These are phyloP conservation scores for Drosophila lutescens DNA, from an alignment of 2,888 invertebrate species.

Conservation along the genomic window DNA sequence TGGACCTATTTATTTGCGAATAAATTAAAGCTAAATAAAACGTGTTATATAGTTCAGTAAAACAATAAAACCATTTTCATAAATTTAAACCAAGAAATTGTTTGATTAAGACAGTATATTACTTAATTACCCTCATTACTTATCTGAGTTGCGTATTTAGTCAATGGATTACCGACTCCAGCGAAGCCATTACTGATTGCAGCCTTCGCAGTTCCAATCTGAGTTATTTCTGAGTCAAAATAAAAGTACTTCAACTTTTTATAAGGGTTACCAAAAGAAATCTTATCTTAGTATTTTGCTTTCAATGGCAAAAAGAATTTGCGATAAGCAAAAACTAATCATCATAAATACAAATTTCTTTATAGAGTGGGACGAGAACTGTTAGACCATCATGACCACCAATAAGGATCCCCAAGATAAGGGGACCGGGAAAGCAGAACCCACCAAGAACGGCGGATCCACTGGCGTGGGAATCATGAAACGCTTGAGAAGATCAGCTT, in stretches of 20 bases:
- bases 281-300: slow-evolving; percentile 20
- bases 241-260: slow-evolving; percentile 9
- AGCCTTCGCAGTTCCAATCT: background rate
- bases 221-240: slow-evolving; percentile 24
- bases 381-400: slow-evolving; percentile 49
- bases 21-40: background rate
- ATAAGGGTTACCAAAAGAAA: background rate
- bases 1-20: background rate
- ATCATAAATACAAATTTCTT: slow-evolving; percentile 15
- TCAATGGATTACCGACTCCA: background rate
- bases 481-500: slow-evolving; percentile 77
- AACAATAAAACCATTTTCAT: background rate
- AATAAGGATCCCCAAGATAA: slow-evolving; percentile 65
- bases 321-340: slow-evolving; percentile 8
- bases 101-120: too few species aligned
- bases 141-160: slow-evolving; percentile 14
- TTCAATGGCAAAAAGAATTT: slow-evolving; percentile 16
- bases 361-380: background rate
- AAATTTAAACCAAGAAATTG: background rate
- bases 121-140: background rate
- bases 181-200: slow-evolving; percentile 10
- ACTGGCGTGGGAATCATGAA: slow-evolving; percentile 62
- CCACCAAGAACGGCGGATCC: slow-evolving; percentile 46
- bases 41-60: background rate
- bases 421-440: slow-evolving; percentile 21